Percentiles rank a stretch among this genome's conserved stretches.
Evolutionary conservation across 1,140 invertebrate species (phyloP).

Genomic region (Caenorhabditis briggsae): DNA sequence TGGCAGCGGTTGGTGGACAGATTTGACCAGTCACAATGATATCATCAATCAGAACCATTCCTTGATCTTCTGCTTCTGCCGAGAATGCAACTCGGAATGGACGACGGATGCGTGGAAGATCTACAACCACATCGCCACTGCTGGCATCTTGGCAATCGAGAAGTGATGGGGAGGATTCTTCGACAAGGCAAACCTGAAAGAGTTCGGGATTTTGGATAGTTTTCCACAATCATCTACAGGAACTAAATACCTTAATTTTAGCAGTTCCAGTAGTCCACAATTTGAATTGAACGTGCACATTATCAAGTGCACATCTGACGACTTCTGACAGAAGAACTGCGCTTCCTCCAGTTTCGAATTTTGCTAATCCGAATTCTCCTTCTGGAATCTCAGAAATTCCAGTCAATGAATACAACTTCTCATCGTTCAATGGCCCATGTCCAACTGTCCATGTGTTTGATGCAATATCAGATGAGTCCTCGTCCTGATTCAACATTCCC

Average conservation of each 20-base stretch:
- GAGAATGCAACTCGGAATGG: slow-evolving; percentile 72
- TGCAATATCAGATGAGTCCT: slow-evolving; percentile 61
- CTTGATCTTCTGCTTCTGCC: slow-evolving; percentile 60
- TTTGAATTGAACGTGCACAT: slow-evolving; percentile 67
- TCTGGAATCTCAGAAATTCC: slow-evolving; percentile 65
- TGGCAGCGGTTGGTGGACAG: slow-evolving; percentile 61
- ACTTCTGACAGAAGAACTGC: slow-evolving; percentile 74
- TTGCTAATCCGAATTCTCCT: slow-evolving; percentile 71
- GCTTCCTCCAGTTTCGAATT: slow-evolving; percentile 63
- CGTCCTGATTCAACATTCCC: slow-evolving; percentile 56
- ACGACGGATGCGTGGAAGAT: slow-evolving; percentile 71
- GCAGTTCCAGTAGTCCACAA: slow-evolving; percentile 72
- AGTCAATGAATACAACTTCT: slow-evolving; percentile 72
- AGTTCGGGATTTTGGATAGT: not conserved
- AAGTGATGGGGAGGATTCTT: slow-evolving; percentile 55
- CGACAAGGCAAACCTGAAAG: slow-evolving; percentile 61
- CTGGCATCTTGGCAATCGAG: slow-evolving; percentile 61
- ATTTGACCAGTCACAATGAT: slow-evolving; percentile 64
- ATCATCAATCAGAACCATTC: slow-evolving; percentile 59
- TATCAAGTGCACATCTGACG: slow-evolving; percentile 68
- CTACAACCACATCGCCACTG: slow-evolving; percentile 61
- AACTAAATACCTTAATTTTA: slow-evolving; percentile 57
- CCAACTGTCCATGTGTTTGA: slow-evolving; percentile 72
- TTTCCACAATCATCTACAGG: not conserved
- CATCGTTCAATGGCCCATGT: slow-evolving; percentile 71